These are phyloP conservation scores for Dione vanillae DNA, from an alignment of 2,888 invertebrate species.

Conservation along the genomic window DNA sequence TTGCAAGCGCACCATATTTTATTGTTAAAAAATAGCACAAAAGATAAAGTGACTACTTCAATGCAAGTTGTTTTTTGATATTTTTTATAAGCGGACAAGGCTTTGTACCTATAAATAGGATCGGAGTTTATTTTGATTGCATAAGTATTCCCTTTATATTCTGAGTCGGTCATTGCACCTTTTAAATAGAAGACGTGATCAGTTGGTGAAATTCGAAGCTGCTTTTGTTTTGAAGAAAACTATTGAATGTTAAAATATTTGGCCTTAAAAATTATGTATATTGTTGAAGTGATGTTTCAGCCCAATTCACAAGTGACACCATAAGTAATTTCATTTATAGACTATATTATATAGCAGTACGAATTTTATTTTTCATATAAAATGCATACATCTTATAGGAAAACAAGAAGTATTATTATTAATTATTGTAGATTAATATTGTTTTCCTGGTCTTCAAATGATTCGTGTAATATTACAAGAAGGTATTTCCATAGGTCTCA, in stretches of 20 bases:
- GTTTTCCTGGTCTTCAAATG: neutral
- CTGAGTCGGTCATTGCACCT: constrained; percentile 49
- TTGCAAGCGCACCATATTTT: neutral
- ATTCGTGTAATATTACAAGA: neutral
- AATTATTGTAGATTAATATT: neutral
- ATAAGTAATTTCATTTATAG: neutral
- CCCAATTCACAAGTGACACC: neutral
- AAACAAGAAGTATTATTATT: neutral
- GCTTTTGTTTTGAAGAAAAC: constrained; percentile 35
- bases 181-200: constrained; percentile 52
- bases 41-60: constrained; percentile 2
- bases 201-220: constrained; percentile 47
- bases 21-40: constrained; percentile 12
- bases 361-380: neutral
- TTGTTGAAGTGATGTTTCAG: neutral
- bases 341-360: neutral
- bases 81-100: constrained; percentile 38
- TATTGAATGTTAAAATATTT: constrained; percentile 15
- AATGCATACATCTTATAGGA: neutral
- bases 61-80: constrained; percentile 26
- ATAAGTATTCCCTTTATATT: constrained; percentile 49
- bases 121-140: constrained; percentile 49
- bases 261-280: neutral
- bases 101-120: constrained; percentile 41
- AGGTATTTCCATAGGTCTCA: neutral